phyloP scores from a whole-genome alignment of 2,113 vertebrate species.

The Callocephalon fimbriatum region DNA sequence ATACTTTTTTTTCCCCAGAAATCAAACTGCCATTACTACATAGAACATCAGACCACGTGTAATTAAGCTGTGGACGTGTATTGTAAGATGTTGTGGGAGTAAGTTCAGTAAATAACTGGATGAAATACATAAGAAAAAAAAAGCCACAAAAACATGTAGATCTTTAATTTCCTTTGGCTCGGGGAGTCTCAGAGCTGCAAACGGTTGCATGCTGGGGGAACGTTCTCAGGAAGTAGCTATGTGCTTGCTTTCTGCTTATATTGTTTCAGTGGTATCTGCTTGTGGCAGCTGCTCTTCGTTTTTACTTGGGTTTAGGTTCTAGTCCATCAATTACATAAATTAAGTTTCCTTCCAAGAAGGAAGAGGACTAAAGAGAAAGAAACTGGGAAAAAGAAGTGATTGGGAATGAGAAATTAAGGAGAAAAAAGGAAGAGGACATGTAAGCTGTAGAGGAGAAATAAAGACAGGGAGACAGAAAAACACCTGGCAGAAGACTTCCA shows the following conservation, averaged over 20 bases:
- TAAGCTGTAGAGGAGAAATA: neutral
- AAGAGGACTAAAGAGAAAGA: neutral
- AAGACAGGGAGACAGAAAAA: neutral
- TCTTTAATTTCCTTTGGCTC: neutral
- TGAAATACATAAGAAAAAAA: neutral
- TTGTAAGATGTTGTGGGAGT: neutral
- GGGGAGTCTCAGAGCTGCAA: neutral
- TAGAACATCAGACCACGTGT: neutral
- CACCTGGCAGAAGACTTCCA: neutral
- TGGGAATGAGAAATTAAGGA: neutral
- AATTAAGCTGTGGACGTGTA: neutral
- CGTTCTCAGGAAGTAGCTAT: neutral
- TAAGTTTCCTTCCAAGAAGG: neutral
- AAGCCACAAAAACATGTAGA: neutral
- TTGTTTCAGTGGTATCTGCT: neutral
- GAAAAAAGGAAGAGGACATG: accelerated
- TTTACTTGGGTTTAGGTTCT: neutral
- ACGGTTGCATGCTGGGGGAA: neutral
- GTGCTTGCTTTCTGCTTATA: neutral
- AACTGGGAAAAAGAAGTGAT: neutral
- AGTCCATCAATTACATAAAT: neutral
- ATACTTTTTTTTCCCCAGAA: neutral
- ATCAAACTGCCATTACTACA: neutral
- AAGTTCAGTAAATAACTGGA: neutral
- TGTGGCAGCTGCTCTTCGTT: neutral